Conservation (phyloP, 2,797 vertebrate species). For the Decapterus maruadsi region DNA sequence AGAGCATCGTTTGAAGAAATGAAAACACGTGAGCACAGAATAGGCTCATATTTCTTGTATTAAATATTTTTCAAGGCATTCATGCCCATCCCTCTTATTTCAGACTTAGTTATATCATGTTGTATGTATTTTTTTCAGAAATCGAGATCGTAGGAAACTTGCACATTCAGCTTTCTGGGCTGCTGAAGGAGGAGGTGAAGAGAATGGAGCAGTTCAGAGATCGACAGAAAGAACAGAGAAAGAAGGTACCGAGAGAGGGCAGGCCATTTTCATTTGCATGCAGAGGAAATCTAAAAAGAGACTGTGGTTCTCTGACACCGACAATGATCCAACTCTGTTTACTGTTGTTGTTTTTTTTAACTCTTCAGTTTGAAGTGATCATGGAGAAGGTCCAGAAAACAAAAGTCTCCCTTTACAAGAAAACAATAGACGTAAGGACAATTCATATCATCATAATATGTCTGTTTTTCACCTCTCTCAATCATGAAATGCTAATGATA, state of each 20-base stretch:
- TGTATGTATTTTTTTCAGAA: constrained; percentile 80
- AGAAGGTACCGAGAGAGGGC: constrained; percentile 85
- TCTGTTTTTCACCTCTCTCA: not conserved
- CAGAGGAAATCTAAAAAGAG: constrained; percentile 25
- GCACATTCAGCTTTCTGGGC: constrained; percentile 90
- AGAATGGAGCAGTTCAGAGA: constrained; percentile 95
- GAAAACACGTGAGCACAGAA: constrained; percentile 90
- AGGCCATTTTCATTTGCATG: constrained; percentile 14
- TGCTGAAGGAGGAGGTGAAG: constrained; percentile 91
- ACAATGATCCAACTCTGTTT: too few relatives aligned
- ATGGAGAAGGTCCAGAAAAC: constrained; percentile 95
- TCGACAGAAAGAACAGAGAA: constrained; percentile 95
- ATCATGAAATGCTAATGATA: not conserved
- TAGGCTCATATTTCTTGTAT: not conserved
- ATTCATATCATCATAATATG: not conserved
- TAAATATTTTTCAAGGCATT: not conserved
- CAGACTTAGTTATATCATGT: not conserved
- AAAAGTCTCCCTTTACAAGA: constrained; percentile 93
- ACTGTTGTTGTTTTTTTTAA: not conserved
- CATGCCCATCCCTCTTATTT: not conserved
- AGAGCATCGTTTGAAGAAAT: constrained; percentile 91
- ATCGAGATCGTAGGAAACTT: constrained; percentile 92
- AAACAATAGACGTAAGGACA: constrained; percentile 91
- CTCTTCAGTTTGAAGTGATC: constrained; percentile 88
- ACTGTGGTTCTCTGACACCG: not conserved